Evolutionary conservation across 2,113 vertebrate genomes (phyloP).

Genomic region (Guaruba guarouba): DNA sequence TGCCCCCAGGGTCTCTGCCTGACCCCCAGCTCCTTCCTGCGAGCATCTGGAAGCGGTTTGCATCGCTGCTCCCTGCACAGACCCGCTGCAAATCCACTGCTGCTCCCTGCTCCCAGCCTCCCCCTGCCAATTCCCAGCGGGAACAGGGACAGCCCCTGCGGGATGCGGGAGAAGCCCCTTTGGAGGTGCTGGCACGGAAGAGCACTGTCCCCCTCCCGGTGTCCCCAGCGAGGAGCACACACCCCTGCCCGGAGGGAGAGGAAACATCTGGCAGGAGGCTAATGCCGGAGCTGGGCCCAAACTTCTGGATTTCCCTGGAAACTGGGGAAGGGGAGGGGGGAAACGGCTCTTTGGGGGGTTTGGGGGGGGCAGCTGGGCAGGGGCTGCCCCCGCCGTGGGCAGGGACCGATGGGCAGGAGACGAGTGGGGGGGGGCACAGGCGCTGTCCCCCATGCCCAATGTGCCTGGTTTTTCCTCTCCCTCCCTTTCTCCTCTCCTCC

Average conservation of each 20-base stretch:
- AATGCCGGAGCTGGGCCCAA: constrained; percentile 27
- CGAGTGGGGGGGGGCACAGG: not conserved
- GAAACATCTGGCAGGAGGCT: constrained; percentile 50
- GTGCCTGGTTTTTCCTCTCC: not conserved
- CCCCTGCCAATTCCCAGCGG: not conserved
- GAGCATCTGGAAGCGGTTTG: not conserved
- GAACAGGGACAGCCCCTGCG: no score
- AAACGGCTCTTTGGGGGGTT: not conserved
- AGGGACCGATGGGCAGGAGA: not conserved
- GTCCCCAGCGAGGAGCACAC: not conserved
- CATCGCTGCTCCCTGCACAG: not conserved
- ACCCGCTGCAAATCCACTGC: not conserved
- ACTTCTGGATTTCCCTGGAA: constrained; percentile 63
- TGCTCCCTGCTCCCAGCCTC: not conserved
- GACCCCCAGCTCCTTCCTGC: not conserved
- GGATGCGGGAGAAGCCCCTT: not conserved
- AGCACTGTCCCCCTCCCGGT: not conserved
- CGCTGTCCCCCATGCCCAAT: not conserved
- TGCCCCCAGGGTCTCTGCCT: fast-evolving
- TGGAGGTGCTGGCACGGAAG: fast-evolving
- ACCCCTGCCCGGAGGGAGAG: not conserved
- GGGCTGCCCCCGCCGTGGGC: not conserved
- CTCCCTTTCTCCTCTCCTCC: not conserved
- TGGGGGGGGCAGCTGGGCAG: fast-evolving
- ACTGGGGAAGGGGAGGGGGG: not conserved